Base-by-base conservation (phyloP, 2,888 invertebrate genomes). In the Scrobipalpa atriplicella region DNA sequence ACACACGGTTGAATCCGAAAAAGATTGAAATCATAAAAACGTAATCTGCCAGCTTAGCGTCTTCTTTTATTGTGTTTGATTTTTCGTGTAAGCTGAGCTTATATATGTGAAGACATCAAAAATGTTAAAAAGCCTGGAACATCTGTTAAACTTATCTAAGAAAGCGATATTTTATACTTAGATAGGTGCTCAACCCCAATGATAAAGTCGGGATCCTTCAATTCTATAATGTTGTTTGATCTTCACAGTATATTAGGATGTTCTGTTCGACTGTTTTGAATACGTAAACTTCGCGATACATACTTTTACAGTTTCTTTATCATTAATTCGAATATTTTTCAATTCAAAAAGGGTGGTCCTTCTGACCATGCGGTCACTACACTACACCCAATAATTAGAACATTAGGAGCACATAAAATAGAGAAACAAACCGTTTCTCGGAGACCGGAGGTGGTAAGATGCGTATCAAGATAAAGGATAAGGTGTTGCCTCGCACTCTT, bases 361-460 rank as follows among this genome's bases (percentile, higher is more conserved):
- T 21, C 18, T 43, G 62, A 6, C 41, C 62, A 62, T 16, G 68
- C 73, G 70, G 70, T 72, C 70, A 76, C 60, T 67, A 21, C 13
- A 13, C 29, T 67, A 21, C 13, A 13, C 29, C 21, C 21, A 56
- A 29, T 60, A 66, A 67, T 68, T 70, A 71, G 68, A 68, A 67
- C n/a, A 16, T n/a, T 9, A 36, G 29, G 61, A 56, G n/a, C 56
- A 52, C 64, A 71, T 77, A 79, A 79, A 80, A 71, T 75, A 75
- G 67, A 69, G 71, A 73, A 74, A 75, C 75, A 77, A 29, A 11
- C 54, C 72, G 69, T 69, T 79, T 77, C 75, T 71, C 72, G 70
- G 76, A 76, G 72, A 78, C 79, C 74, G 73, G 81, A 81, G 82
- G 82, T 78, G 82, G 81, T 78, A 70, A 82, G 82, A 80, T 82